A percentile compares a stretch with the other conserved stretches of the same genome.
phyloP scores from a whole-genome alignment of 2,888 invertebrate species.

The Rotaria macrura region DNA sequence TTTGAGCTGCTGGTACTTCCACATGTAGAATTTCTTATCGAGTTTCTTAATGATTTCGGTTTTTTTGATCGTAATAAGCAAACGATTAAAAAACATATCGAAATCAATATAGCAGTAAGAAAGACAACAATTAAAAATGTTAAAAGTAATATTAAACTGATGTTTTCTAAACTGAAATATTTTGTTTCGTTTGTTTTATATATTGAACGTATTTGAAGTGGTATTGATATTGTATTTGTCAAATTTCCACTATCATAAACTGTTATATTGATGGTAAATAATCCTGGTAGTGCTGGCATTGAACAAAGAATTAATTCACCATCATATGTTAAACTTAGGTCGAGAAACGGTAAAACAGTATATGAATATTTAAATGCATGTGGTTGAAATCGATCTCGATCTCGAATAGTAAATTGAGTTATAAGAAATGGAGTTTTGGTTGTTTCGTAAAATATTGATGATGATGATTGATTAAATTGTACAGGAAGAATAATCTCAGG shows the following conservation, averaged over 20 bases:
- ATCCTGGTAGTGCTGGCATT: neutral
- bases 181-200: neutral
- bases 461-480: neutral
- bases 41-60: neutral
- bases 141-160: neutral
- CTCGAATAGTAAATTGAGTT: neutral
- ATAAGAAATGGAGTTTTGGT: neutral
- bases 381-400: neutral
- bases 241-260: neutral
- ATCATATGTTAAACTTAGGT: neutral
- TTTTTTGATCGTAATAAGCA: neutral
- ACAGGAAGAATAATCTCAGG: neutral
- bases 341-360: neutral
- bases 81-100: neutral
- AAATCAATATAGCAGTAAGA: neutral
- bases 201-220: neutral
- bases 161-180: neutral
- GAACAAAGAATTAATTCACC: neutral
- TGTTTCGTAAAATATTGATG: neutral
- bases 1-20: neutral
- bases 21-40: neutral
- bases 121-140: neutral
- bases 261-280: neutral
- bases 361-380: neutral
- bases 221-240: neutral